Evolutionary conservation across 92 coral and sea anemone genomes (phyloP), one percentile per base, ranked within the genome.

Genomic region (Epizoanthus scotinus): DNA sequence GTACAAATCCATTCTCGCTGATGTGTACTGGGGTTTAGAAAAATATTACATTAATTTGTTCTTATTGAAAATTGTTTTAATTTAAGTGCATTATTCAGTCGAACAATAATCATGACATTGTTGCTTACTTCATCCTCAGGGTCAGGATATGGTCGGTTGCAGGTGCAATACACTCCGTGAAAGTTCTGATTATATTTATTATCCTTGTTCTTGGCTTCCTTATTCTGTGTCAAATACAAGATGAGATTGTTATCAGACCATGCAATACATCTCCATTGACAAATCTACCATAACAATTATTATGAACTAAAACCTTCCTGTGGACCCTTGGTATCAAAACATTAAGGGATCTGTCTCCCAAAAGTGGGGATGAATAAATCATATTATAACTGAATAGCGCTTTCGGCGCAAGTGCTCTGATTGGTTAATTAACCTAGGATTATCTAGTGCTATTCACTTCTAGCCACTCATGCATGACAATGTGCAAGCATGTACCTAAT

Each of bases 71-170:
- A 47, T 0, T 5, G 2, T 6, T 4, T 17, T 70, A 14, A 26
- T n/a, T 31, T 6, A 53, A 13, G 14, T 13, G 22, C 31, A 55
- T 2, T 7, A 17, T 7, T 14, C 13, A 20, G n/a, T n/a, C 15
- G 73, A 15, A 69, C 14, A 22, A 13, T 17, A 22, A 60, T 1
- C 10, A 25, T 29, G 9, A 20, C 29, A 34, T 6, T 71, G n/a
- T 21, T 8, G 49, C 78, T 62, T 87, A 95, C 99, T 90, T 93
- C 98, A 84, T 96, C 99, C 22, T 96, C 99, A 59, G 85, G 90
- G 63, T 96, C 99, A 63, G 99, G 99, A 73, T 96, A 96, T 61
- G 99, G 99, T 49, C 95, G 86, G 69, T 87, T 90, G 63, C 99
- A 96, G 0, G 97, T 89, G 63, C 99, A 96, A 54, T 93, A 96